Percentiles rank a stretch among this genome's conserved stretches.
These are phyloP conservation scores for Thalassarche chlororhynchos DNA, from an alignment of 2,113 vertebrate genomes.

Conservation along the genomic window DNA sequence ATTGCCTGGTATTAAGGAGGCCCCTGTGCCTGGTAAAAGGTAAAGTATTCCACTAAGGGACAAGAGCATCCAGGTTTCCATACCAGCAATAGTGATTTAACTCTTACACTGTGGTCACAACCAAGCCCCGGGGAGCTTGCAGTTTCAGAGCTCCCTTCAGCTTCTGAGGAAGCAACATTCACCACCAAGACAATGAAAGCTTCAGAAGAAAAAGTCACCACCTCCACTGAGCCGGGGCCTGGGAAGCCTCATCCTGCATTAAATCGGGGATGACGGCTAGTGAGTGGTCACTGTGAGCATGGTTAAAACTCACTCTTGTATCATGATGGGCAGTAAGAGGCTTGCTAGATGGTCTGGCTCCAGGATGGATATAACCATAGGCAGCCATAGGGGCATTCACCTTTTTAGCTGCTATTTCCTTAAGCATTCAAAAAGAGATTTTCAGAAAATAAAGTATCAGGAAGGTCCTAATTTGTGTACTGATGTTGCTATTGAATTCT, in stretches of 20 bases:
- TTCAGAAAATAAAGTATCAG: not conserved
- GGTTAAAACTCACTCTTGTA: not conserved
- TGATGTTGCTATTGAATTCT: not conserved
- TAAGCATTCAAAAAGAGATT: not conserved
- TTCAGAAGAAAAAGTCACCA: not conserved
- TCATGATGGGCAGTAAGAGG: not conserved
- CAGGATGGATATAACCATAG: not conserved
- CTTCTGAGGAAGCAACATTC: not conserved
- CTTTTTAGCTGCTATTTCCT: not conserved
- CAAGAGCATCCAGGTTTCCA: not conserved
- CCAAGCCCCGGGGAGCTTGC: not conserved
- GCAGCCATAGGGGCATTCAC: not conserved
- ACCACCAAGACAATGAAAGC: not conserved
- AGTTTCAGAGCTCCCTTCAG: not conserved
- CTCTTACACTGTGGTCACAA: not conserved
- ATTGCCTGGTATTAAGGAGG: not conserved
- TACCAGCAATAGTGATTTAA: not conserved
- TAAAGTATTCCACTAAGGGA: not conserved
- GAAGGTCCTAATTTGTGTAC: not conserved
- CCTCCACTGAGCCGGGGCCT: not conserved
- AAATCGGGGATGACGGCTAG: not conserved
- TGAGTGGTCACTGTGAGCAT: not conserved
- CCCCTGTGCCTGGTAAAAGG: not conserved
- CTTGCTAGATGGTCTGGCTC: not conserved
- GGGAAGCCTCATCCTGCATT: not conserved